Percentiles rank a stretch among this genome's conserved stretches.
These are phyloP conservation scores for Heliconius hortense DNA, from an alignment of 2,888 invertebrate genomes.

Conservation along the genomic window DNA sequence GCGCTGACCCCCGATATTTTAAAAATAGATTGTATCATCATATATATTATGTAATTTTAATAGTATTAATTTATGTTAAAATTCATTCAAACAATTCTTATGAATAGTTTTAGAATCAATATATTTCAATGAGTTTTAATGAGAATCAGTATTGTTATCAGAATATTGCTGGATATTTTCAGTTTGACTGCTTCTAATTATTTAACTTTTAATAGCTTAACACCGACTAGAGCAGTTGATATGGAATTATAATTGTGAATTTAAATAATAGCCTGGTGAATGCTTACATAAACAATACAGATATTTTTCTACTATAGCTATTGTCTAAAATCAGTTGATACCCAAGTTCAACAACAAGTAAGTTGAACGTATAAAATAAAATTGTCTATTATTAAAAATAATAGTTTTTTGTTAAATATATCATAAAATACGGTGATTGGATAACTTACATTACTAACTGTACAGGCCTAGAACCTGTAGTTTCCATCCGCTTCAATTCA, in stretches of 20 bases:
- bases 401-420: too few relatives aligned
- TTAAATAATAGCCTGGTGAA: too few relatives aligned
- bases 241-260: too few relatives aligned
- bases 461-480: background rate
- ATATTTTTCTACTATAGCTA: too few relatives aligned
- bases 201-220: background rate
- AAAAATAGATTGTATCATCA: conserved; percentile 14
- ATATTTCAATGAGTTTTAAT: background rate
- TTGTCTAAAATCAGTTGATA: too few relatives aligned
- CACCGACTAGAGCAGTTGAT: too few relatives aligned
- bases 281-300: too few relatives aligned
- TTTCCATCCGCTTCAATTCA: background rate
- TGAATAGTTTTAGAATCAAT: background rate
- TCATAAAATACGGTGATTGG: too few relatives aligned
- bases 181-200: background rate
- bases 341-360: too few relatives aligned
- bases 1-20: conserved; percentile 26
- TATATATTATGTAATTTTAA: background rate
- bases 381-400: too few relatives aligned
- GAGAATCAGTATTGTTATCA: background rate
- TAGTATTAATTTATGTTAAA: background rate
- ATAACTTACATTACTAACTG: too few relatives aligned
- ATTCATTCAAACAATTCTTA: background rate
- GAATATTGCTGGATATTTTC: background rate
- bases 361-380: too few relatives aligned